Conservation (phyloP, 2,888 invertebrate species). For the Lithophane leautieri region DNA sequence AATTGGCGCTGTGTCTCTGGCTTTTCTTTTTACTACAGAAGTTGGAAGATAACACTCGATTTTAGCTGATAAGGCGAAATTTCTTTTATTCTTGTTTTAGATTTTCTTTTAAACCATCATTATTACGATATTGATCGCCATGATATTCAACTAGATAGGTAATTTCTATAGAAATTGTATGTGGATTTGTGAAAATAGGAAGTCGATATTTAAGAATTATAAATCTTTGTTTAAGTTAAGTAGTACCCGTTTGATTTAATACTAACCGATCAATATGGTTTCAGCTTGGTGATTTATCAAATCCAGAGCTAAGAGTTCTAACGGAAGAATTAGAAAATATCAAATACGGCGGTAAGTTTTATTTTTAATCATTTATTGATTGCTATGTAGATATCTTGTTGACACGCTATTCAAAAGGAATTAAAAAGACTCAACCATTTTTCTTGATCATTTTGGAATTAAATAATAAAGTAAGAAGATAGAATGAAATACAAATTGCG, state of each 20-base stretch:
- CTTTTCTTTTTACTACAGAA: conserved; percentile 56
- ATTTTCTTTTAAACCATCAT: not conserved
- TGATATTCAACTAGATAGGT: not conserved
- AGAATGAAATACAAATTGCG: conserved; percentile 2
- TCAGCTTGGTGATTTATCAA: conserved; percentile 97
- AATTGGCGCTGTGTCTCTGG: conserved; percentile 67
- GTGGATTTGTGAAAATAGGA: not conserved
- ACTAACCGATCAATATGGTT: conserved; percentile 78
- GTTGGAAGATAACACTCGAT: not conserved
- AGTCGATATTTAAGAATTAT: no score
- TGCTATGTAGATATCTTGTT: no score
- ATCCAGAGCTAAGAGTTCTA: conserved; percentile 96
- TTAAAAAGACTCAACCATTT: not conserved
- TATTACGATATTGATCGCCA: not conserved
- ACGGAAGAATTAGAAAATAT: conserved; percentile 98
- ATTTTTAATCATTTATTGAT: no score
- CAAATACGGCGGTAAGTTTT: conserved; percentile 94
- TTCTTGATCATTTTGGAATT: not conserved
- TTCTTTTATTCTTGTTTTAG: not conserved
- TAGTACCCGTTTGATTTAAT: not conserved
- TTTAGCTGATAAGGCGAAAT: not conserved
- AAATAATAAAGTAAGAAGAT: conserved; percentile 4
- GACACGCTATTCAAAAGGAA: not conserved
- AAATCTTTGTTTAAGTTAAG: no score
- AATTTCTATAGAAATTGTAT: not conserved